phyloP scores from a whole-genome alignment of 2,888 invertebrate genomes.

The Acleris laterana region DNA sequence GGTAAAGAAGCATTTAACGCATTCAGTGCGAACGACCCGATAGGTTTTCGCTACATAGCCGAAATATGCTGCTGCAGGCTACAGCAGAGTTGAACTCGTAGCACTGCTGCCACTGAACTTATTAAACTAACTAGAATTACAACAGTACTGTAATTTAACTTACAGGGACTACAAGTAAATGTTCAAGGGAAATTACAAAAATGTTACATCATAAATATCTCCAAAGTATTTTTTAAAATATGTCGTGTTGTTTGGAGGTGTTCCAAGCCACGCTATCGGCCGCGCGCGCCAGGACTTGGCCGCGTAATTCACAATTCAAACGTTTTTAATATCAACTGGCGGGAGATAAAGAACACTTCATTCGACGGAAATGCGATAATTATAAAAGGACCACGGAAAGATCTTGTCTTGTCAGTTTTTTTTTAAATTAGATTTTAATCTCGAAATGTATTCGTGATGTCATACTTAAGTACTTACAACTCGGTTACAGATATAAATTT shows the following conservation, averaged over 20 bases:
- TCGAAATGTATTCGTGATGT: no score
- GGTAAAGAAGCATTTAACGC: no score
- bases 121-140: no score
- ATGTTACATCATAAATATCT: slow-evolving; percentile 23
- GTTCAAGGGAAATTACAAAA: slow-evolving; percentile 22
- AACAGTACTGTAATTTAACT: background rate
- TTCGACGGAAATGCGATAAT: background rate
- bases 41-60: no score
- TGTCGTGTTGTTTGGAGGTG: slow-evolving; percentile 59
- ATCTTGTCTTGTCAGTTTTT: no score
- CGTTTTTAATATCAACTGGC: slow-evolving; percentile 52
- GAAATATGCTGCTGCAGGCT: no score
- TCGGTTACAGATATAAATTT: no score
- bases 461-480: no score
- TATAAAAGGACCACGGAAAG: background rate
- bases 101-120: no score
- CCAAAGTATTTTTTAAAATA: slow-evolving; percentile 52
- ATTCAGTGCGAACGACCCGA: no score
- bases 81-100: no score
- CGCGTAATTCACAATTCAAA: slow-evolving; percentile 49
- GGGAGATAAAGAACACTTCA: slow-evolving; percentile 25
- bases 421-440: no score
- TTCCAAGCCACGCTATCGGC: slow-evolving; percentile 61
- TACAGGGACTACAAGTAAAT: slow-evolving; percentile 9
- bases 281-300: slow-evolving; percentile 45